Evolutionary conservation across 2,113 vertebrate species (phyloP).

Genomic region (Oreochromis spilurus): DNA sequence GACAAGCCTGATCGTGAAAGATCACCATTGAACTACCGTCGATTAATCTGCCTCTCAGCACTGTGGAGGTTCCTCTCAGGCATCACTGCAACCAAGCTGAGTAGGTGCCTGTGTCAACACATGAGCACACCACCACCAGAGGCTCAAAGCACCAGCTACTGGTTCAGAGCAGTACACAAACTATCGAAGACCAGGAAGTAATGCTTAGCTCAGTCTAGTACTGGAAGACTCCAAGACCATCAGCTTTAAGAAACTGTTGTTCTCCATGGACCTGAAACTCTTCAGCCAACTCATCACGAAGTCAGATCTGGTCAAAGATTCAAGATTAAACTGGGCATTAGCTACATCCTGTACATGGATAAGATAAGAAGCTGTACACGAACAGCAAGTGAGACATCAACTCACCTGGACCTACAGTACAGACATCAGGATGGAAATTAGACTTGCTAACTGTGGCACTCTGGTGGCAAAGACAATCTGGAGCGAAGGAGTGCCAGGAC

Average conservation of each 20-base stretch:
- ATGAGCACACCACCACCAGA: not conserved
- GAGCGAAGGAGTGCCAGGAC: rapidly evolving
- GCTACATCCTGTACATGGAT: not conserved
- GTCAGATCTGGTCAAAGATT: not conserved
- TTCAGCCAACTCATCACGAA: not conserved
- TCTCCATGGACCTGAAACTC: not conserved
- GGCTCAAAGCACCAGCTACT: not conserved
- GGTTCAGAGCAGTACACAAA: not conserved
- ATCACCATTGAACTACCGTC: rapidly evolving
- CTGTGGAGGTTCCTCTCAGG: not conserved
- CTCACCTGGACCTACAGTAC: not conserved
- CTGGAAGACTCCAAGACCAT: not conserved
- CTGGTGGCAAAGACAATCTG: not conserved
- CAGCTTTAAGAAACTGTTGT: not conserved
- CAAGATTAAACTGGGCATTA: not conserved
- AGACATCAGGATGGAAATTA: not conserved
- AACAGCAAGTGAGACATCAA: not conserved
- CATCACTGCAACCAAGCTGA: not conserved
- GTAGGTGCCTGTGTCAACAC: rapidly evolving
- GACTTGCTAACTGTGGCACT: not conserved
- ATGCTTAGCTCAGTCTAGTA: not conserved
- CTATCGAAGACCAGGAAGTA: not conserved
- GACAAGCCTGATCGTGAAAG: rapidly evolving
- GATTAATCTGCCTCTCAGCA: rapidly evolving
- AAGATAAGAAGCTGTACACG: not conserved